Evolutionary conservation across 2,113 vertebrate genomes (phyloP).

Genomic region (Irena cyanogastra): DNA sequence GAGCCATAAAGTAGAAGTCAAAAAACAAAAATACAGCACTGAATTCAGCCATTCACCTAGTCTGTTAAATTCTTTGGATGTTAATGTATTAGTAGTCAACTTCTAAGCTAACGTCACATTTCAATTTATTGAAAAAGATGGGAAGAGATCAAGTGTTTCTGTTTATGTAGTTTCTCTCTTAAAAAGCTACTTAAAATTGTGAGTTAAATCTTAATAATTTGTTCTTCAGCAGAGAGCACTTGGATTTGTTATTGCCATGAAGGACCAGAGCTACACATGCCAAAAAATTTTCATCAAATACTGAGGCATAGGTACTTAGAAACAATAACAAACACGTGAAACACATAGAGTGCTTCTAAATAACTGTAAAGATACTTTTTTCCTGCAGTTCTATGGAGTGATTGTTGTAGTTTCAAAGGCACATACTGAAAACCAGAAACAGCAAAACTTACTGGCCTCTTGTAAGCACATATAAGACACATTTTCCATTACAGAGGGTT

Average conservation of each 20-base stretch:
- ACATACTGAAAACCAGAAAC: neutral
- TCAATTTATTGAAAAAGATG: neutral
- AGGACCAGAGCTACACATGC: neutral
- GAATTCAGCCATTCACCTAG: neutral
- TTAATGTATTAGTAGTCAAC: neutral
- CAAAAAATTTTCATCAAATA: neutral
- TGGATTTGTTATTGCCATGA: neutral
- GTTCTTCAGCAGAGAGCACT: neutral
- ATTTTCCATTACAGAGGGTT: neutral
- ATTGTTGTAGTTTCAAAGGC: neutral
- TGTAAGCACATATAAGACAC: neutral
- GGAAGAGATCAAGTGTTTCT: neutral
- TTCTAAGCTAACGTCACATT: neutral
- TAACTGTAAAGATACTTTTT: neutral
- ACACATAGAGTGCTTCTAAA: neutral
- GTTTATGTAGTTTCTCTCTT: neutral
- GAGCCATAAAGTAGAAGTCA: neutral
- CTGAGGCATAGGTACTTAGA: neutral
- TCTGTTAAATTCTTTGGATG: neutral
- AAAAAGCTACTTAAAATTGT: neutral
- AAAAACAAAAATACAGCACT: neutral
- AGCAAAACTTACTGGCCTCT: neutral
- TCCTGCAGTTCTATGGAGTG: neutral
- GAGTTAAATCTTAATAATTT: neutral
- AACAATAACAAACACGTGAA: neutral